Evolutionary conservation across 2,113 vertebrate genomes (phyloP).

Genomic region (Peromyscus californicus): DNA sequence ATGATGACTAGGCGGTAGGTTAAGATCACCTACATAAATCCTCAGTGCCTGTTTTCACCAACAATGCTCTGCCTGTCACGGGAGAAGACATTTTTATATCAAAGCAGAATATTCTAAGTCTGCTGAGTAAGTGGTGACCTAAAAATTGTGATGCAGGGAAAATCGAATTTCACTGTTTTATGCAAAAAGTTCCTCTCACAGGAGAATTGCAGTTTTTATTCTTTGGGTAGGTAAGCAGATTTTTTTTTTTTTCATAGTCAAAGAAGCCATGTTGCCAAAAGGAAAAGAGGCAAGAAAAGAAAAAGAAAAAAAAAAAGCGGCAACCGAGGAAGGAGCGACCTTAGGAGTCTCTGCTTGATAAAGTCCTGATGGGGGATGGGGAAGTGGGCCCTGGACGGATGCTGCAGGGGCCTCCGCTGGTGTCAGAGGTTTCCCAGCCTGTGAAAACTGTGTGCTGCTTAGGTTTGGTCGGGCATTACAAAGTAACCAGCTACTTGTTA

Average conservation of each 20-base stretch:
- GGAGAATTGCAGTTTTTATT: constrained; percentile 18
- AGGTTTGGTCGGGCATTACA: not conserved
- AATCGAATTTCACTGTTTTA: constrained; percentile 40
- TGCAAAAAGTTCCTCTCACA: constrained; percentile 8
- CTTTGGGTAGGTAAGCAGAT: constrained; percentile 39
- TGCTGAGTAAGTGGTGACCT: constrained; percentile 61
- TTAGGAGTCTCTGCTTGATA: not conserved
- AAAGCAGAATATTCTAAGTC: constrained; percentile 45
- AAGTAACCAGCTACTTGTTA: not conserved
- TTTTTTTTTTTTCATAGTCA: not conserved
- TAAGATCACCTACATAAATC: not conserved
- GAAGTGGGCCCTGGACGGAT: not conserved
- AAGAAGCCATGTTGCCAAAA: not conserved
- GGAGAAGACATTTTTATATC: constrained; percentile 66
- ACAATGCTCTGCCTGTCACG: not conserved
- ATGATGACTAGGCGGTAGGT: constrained; percentile 12
- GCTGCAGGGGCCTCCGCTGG: too few relatives aligned
- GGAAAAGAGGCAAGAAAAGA: not conserved
- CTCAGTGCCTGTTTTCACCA: constrained; percentile 20
- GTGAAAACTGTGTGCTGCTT: not conserved
- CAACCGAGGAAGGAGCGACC: not conserved
- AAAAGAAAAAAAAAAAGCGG: not conserved
- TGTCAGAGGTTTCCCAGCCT: not conserved
- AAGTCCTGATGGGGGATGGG: not conserved
- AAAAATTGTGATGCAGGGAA: constrained; percentile 52